Base-by-base conservation (phyloP, 2,113 vertebrate genomes). In the Embiotoca jacksoni region DNA sequence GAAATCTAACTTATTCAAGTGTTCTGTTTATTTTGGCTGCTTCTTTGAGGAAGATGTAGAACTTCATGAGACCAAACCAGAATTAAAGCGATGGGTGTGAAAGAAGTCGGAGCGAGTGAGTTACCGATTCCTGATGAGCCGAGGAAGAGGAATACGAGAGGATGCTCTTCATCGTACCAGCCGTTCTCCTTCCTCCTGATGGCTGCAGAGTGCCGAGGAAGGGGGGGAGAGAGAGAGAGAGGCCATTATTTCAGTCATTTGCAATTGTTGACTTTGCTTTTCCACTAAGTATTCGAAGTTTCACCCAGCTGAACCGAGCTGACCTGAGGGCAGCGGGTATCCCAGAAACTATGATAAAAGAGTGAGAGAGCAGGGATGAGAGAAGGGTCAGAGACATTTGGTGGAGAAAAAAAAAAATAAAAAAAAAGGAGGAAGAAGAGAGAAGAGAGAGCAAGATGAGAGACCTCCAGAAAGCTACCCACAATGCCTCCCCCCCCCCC, bases 131-230 rank as follows among this genome's bases (percentile, higher is more conserved):
- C 98, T 2, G 98, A 99, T 0, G 98, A 99, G 83, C 98, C 98
- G 58, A 99, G 92, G 92, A 99, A 99, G 71, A 99, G 96, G 89
- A 99, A 99, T 62, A 99, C 98, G 31, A 99, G 94, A 0, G 98
- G 98, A 89, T 99, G 98, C 81, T 99, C 97, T 94, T 99, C 98
- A 1, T 99, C 96, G 0, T 98, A 98, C 98, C 98, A 99, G 72
- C 98, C 98, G n/a, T 99, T 99, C 90, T 99, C 97, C 90, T 99
- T 99, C 86, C 98, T 96, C 87, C 98, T 96, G 90, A 99, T 97
- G 1, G 97, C 98, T 99, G 88, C 0, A 70, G 33, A 72, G 39
- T 16, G 68, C 52, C 54, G 8, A 79, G 16, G 88, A 54, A 56
- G 35, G 62, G 31, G 75, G 46, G 69, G 46, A 78, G 36, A 83